Evolutionary conservation across 2,888 invertebrate genomes (phyloP).

Genomic region (Philaethria dido): DNA sequence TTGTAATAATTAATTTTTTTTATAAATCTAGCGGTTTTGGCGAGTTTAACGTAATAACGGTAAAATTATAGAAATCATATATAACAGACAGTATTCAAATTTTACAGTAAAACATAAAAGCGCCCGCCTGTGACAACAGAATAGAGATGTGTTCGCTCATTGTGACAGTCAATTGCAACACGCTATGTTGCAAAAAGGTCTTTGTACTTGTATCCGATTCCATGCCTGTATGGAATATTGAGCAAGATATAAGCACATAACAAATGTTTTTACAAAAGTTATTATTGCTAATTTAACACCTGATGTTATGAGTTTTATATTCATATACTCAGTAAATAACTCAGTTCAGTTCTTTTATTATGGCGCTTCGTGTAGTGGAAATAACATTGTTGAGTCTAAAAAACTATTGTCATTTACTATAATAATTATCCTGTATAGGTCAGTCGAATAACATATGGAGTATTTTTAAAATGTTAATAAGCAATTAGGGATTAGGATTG

Average conservation of each 20-base stretch:
- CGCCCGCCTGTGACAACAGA: constrained; percentile 65
- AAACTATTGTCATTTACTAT: no score
- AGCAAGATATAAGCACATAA: constrained; percentile 20
- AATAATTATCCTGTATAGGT: no score
- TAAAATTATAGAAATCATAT: background rate
- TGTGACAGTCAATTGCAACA: constrained; percentile 62
- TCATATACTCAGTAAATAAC: no score
- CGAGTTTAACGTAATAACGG: background rate
- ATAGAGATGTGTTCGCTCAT: constrained; percentile 57
- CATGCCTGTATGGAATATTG: constrained; percentile 34
- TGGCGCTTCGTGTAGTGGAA: no score
- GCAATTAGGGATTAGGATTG: no score
- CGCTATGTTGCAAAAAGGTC: constrained; percentile 50
- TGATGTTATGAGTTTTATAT: no score
- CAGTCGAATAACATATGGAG: no score
- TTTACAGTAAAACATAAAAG: constrained; percentile 27
- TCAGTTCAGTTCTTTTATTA: no score
- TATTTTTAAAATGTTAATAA: no score
- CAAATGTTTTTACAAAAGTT: background rate
- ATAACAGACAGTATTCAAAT: constrained; percentile 1
- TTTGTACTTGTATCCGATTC: constrained; percentile 44
- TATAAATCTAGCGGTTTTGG: background rate
- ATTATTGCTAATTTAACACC: background rate
- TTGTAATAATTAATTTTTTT: background rate
- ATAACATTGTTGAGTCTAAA: no score